These are phyloP conservation scores for Campaea margaritaria DNA, from an alignment of 2,888 invertebrate genomes.

Conservation along the genomic window DNA sequence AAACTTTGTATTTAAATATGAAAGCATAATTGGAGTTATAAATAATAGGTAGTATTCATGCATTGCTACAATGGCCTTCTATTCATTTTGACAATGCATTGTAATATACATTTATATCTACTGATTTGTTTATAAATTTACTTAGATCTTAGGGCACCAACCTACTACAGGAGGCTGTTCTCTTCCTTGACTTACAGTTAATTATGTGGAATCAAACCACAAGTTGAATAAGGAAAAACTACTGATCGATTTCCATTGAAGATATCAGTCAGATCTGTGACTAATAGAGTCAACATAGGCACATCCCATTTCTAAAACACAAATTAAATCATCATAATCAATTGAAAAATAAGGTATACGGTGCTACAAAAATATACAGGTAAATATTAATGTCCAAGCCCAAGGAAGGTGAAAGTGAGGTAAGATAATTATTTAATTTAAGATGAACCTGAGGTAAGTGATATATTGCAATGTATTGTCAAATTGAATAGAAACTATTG, in stretches of 20 bases:
- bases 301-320: neutral
- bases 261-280: too few species aligned
- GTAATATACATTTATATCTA: constrained; percentile 10
- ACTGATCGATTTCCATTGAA: neutral
- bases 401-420: constrained; percentile 3
- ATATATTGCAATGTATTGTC: constrained; percentile 34
- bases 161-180: neutral
- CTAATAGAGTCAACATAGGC: too few species aligned
- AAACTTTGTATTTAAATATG: constrained; percentile 11
- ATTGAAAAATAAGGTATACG: neutral
- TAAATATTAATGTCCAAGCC: neutral
- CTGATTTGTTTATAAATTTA: too few species aligned
- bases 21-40: too few species aligned
- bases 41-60: neutral
- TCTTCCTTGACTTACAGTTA: too few species aligned
- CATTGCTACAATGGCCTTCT: constrained; percentile 9
- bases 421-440: neutral
- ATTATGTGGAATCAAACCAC: too few species aligned
- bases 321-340: neutral
- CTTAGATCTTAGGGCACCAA: neutral
- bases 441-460: neutral
- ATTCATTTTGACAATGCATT: constrained; percentile 27
- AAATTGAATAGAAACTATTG: constrained; percentile 18
- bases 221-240: neutral
- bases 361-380: constrained; percentile 2